Evolutionary conservation across 64 coral and sea anemone genomes (phyloP).

Genomic region (Astreopora myriophthalma): DNA sequence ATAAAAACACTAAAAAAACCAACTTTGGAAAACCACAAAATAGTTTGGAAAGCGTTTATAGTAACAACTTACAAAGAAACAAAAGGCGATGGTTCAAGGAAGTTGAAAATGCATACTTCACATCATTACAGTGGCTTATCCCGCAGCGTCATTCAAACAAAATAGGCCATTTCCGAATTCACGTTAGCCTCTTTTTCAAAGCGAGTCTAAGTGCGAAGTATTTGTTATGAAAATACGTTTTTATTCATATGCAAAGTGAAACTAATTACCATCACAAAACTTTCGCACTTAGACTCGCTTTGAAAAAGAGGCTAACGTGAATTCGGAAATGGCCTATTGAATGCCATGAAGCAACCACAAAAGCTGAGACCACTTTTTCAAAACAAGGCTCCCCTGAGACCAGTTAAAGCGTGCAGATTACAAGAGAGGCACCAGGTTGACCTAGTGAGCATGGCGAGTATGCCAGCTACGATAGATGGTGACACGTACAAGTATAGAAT

Average conservation of each 20-base stretch:
- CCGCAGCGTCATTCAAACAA: not conserved
- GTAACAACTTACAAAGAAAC: not conserved
- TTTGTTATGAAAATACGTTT: too few relatives aligned
- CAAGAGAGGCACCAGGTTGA: slow-evolving; percentile 57
- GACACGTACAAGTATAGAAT: slow-evolving; percentile 38
- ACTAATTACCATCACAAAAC: too few relatives aligned
- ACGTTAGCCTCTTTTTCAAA: too few relatives aligned
- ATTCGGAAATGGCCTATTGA: too few relatives aligned
- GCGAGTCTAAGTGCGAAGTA: too few relatives aligned
- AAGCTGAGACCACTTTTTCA: slow-evolving; percentile 25
- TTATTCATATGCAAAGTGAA: too few relatives aligned
- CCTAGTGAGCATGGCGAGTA: slow-evolving; percentile 9
- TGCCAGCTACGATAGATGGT: slow-evolving; percentile 33
- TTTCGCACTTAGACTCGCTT: too few relatives aligned
- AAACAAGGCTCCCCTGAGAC: slow-evolving; percentile 46
- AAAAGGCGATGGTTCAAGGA: slow-evolving; percentile 24
- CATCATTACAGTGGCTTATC: slow-evolving; percentile 29
- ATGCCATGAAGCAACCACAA: slow-evolving; percentile 12
- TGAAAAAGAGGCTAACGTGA: too few relatives aligned
- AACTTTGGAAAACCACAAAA: too few relatives aligned
- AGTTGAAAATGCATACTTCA: not conserved
- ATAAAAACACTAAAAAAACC: too few relatives aligned
- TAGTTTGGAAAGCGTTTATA: too few relatives aligned
- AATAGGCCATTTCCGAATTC: too few relatives aligned
- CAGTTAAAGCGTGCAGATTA: slow-evolving; percentile 24